Base-by-base conservation (phyloP, 2,888 invertebrate genomes). In the Nesidiocoris tenuis region DNA sequence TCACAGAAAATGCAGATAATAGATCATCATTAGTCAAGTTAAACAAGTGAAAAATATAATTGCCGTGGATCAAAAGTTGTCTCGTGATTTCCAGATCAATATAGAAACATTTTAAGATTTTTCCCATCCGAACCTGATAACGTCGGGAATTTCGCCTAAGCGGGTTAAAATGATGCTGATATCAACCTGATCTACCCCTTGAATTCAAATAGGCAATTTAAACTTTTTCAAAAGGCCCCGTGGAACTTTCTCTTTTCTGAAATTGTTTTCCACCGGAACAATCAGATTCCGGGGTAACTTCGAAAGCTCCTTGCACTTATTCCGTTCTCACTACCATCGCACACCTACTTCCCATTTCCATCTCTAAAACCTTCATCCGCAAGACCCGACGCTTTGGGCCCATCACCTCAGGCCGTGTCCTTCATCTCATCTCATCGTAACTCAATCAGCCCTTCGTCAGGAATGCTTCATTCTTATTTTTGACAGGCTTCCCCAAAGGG, bases 131-230 rank as follows among this genome's bases (percentile, higher is more conserved):
- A 39, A 39, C 39, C 5, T 39, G 39, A 39, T 39, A 39, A 39
- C 39, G 3, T 39, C 5, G 12, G 12, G 12, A 39, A 39, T 39
- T 7, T 39, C 39, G 39, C 39, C 39, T 39, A 39, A 21, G 59
- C 59, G 23, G 57, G 59, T 70, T 70, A 59, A 70, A 70, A 70
- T 70, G 70, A 59, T 70, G 70, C 59, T 70, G 70, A 70, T 70
- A 70, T 70, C 70, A 70, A 57, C 59, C 22, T 70, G 70, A 70
- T 70, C 70, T 22, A 59, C 24, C 59, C 24, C 18, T 56, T 70
- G 70, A 70, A 70, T 70, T 70, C 70, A 70, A 70, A 70, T 70
- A 70, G 70, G 70, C 70, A 70, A 70, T 70, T 61, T 70, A 70
- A 70, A 70, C 70, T 70, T 70, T 70, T 70, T 70, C 59, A 70